Percentiles rank a stretch among this genome's conserved stretches.
phyloP scores from a whole-genome alignment of 1,140 invertebrate species.

The Cydia fagiglandana region DNA sequence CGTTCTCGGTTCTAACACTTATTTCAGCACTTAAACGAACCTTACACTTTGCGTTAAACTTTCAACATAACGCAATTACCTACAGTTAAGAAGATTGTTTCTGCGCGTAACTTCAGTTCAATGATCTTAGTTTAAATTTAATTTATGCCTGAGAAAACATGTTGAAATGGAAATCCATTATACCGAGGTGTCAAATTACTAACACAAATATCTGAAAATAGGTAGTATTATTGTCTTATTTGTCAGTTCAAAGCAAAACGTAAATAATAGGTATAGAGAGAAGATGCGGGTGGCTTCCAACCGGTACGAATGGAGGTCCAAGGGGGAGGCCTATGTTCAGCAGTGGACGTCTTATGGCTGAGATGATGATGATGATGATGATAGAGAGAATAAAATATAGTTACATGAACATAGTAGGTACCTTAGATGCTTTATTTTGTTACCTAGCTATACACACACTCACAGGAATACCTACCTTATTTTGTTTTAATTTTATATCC shows the following conservation, averaged over 20 bases:
- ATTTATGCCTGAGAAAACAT: constrained; percentile 8
- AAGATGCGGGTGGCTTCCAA: no score
- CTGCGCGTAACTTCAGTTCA: background rate
- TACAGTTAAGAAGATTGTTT: constrained; percentile 5
- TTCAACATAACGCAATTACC: background rate
- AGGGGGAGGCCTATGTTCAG: no score
- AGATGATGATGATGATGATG: no score
- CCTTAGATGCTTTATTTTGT: no score
- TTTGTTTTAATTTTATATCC: no score
- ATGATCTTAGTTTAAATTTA: constrained; percentile 1
- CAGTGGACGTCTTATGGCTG: no score
- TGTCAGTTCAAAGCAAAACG: background rate
- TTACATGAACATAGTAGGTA: no score
- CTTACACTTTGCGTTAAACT: background rate
- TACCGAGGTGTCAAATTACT: constrained; percentile 10
- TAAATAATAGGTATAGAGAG: no score
- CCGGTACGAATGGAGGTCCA: no score
- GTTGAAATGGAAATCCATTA: constrained; percentile 23
- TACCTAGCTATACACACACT: no score
- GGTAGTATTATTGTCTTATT: background rate
- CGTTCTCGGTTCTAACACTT: background rate
- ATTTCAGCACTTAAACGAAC: constrained; percentile 11
- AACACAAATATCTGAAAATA: constrained; percentile 16
- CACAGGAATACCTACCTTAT: no score
- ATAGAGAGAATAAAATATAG: no score